phyloP scores from a whole-genome alignment of 2,113 vertebrate genomes.

The Tachysurus fulvidraco region DNA sequence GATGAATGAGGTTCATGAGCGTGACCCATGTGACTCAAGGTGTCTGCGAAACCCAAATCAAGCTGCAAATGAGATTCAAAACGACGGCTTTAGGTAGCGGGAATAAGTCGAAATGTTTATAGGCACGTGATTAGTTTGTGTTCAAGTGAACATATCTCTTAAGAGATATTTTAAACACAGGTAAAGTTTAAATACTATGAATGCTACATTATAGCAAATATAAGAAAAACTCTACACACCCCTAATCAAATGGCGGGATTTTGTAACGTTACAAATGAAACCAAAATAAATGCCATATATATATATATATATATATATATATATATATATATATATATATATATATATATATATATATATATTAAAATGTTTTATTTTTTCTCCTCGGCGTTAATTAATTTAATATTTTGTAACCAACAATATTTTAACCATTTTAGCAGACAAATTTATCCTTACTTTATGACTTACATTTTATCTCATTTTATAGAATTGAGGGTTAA shows the following conservation, averaged over 20 bases:
- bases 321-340: no score
- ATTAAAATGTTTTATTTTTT: no score
- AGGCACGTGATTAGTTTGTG: slow-evolving; percentile 5
- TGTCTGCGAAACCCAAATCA: slow-evolving; percentile 29
- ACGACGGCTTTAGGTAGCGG: background rate
- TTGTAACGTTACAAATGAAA: background rate
- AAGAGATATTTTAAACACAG: background rate
- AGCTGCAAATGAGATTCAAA: slow-evolving; percentile 31
- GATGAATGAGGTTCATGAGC: slow-evolving; percentile 17
- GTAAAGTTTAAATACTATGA: background rate
- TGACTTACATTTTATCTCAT: no score
- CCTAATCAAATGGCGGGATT: background rate
- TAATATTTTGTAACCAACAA: no score
- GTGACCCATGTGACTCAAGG: background rate
- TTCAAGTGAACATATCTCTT: background rate
- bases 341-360: no score
- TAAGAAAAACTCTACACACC: background rate
- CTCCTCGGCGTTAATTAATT: no score
- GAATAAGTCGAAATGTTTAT: slow-evolving; percentile 1
- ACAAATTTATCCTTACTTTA: no score
- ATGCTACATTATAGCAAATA: no score
- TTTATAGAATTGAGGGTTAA: no score
- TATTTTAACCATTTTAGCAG: no score
- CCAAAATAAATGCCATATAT: no score
- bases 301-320: no score